Evolutionary conservation across 2,797 vertebrate genomes (phyloP), one percentile per base, ranked within the genome.

Genomic region (Pterois miles): DNA sequence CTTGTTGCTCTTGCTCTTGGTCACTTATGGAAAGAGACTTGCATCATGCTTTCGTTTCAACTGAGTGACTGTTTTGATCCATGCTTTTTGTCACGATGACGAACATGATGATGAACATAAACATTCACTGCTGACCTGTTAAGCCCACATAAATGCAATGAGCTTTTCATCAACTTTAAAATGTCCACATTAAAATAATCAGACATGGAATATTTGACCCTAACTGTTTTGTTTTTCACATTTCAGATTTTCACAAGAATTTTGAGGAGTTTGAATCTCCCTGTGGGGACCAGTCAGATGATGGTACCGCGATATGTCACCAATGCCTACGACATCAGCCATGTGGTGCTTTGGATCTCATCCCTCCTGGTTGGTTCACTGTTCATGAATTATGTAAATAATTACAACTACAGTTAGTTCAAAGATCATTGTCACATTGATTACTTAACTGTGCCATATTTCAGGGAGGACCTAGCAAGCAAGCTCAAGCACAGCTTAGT

Each of bases 161-260:
- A 12, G 2, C 12, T 53, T 64, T 25, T 83, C 1, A 48, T 67
- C 6, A 2, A 6, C 72, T 67, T 62, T 16, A 5, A 57, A 56
- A 18, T 27, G n/a, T 63, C 7, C 6, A 18, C 8, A n/a, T 74
- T 1, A 65, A 53, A 60, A 62, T 69, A 53, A 52, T 72, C 12
- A 56, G n/a, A 73, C 2, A 50, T 27, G n/a, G 7, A 38, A 65
- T 40, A 10, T 73, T 31, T 13, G 2, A 50, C 13, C 13, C 1
- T 50, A 8, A 48, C 31, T 58, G n/a, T 60, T 62, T 22, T 34
- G 2, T 33, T 65, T 48, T 25, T 62, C 0, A 18, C 7, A 27
- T 92, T 92, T 74, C 90, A 99, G 98, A 97, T 99, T 92, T 99
- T 99, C 90, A 99, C 98, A 36, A 96, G 97, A 91, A 95, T 99